Percentiles rank a stretch among this genome's conserved stretches.
Conservation (phyloP, 2,888 invertebrate genomes). For the Deilephila elpenor region DNA sequence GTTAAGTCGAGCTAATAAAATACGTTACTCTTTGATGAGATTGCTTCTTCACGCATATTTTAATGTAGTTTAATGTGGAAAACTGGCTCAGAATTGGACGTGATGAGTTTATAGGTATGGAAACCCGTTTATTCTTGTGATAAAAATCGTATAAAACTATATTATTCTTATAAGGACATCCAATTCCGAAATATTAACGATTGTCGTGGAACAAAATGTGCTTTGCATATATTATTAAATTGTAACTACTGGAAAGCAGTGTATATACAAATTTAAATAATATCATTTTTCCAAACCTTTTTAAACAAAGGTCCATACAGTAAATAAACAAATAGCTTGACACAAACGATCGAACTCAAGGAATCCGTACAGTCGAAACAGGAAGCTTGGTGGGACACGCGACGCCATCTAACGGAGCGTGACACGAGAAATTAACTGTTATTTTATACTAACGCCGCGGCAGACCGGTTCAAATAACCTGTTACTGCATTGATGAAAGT, state of each 20-base stretch:
- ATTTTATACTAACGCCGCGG: constrained; percentile 66
- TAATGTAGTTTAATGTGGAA: not conserved
- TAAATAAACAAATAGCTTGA: constrained; percentile 37
- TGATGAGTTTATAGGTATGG: not conserved
- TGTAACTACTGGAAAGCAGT: too few relatives aligned
- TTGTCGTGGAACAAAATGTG: not conserved
- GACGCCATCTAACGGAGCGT: constrained; percentile 79
- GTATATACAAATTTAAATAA: too few relatives aligned
- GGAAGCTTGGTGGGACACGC: constrained; percentile 75
- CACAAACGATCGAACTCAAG: constrained; percentile 46
- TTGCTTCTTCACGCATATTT: not conserved
- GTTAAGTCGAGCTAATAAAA: not conserved
- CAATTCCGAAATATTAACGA: too few relatives aligned
- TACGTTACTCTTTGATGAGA: not conserved
- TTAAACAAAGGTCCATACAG: not conserved
- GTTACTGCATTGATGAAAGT: constrained; percentile 70
- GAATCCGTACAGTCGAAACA: constrained; percentile 67
- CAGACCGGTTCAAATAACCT: constrained; percentile 67
- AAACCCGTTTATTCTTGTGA: not conserved
- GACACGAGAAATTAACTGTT: constrained; percentile 82
- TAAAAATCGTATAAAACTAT: not conserved
- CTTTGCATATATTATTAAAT: too few relatives aligned
- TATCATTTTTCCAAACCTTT: not conserved
- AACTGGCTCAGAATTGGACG: not conserved
- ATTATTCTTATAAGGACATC: too few relatives aligned